Base-by-base conservation (phyloP, 1,140 invertebrate genomes). In the Papilio polytes region DNA sequence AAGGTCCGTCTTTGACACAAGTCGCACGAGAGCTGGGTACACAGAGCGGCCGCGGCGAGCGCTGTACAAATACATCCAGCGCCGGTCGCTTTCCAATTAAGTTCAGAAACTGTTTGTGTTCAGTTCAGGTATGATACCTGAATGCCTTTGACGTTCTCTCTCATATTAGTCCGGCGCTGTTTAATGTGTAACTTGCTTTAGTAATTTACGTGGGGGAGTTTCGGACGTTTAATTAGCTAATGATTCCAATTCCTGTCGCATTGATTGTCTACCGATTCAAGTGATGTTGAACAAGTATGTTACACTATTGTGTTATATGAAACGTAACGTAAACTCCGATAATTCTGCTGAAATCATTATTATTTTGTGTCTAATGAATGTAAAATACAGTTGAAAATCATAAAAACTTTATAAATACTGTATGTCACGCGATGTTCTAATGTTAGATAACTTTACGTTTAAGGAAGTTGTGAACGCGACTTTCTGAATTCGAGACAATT, bases 71-170 rank as follows among this genome's bases (percentile, higher is more conserved):
- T 90, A 91, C 83, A 82, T 79, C 83, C 82, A 78, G 74, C 84
- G 81, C 82, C 84, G 84, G 83, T 81, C 87, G 88, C 89, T 89
- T 89, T 90, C 83, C 88, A 90, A 89, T 89, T 89, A 89, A 88
- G 85, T 88, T 82, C 80, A 76, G 83, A 81, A 85, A 85, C 83
- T 88, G 86, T 87, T 89, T 88, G 88, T 83, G 83, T 87, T 86
- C 81, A 80, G 81, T 84, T 81, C 84, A 85, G 85, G 83, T 86
- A 86, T 87, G 83, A 88, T 89, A 85, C 86, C 85, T 86, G 85
- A 77, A 81, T 84, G 81, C 87, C 88, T 90, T 90, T 90, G 88
- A 88, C 85, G 87, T 87, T 74, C 86, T 85, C 84, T 88, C 77
- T 83, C 85, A 90, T 90, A 90, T 86, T 87, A 86, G 73, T 76